Base-by-base conservation (phyloP, 2,797 vertebrate species). In the Alauda arvensis region DNA sequence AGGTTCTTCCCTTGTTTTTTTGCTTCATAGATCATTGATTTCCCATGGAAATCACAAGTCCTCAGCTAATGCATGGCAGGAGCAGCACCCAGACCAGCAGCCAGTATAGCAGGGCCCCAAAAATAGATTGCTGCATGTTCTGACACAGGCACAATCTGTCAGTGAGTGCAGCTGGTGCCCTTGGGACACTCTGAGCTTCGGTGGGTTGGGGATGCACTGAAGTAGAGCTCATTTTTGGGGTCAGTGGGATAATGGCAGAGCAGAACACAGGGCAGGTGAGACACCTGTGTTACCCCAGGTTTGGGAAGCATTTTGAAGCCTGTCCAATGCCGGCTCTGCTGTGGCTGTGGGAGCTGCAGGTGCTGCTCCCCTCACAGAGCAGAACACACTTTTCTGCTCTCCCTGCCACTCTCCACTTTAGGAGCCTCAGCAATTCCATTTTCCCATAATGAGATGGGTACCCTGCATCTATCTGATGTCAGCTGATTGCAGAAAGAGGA, bases 401-500 rank as follows among this genome's bases (percentile, higher is more conserved):
- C 6, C 65, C 21, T 89, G 45, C 65, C 39, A 15, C 0, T 0
- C 45, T 84, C 23, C 72, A 23, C 61, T 84, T 76, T 34, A 49
- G 83, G 84, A 84, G 81, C 51, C 39, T 92, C 66, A 85, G 76
- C 55, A 76, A 76, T 66, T 92, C 75, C 67, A 67, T 91, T 93
- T 90, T 52, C 21, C 75, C 23, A 18, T 93, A 88, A 91, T 94
- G 85, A 96, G 70, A 94, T 92, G 93, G 91, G 77, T 77, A 88
- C 66, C 1, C 2, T 84, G 56, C 79, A 91, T 94, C 94, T 94
- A 63, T 84, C 70, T 5, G 25, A 92, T 94, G 70, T 72, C 92
- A 91, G 77, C 18, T 94, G 95, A 96, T 96, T 95, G 92, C 68
- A 95, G 72, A 93, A 92, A 92, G 56, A 94, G 71, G 9, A 31